A percentile compares a stretch with the other conserved stretches of the same genome.
These are phyloP conservation scores for Mythimna albipuncta DNA, from an alignment of 2,888 invertebrate genomes.

Conservation along the genomic window DNA sequence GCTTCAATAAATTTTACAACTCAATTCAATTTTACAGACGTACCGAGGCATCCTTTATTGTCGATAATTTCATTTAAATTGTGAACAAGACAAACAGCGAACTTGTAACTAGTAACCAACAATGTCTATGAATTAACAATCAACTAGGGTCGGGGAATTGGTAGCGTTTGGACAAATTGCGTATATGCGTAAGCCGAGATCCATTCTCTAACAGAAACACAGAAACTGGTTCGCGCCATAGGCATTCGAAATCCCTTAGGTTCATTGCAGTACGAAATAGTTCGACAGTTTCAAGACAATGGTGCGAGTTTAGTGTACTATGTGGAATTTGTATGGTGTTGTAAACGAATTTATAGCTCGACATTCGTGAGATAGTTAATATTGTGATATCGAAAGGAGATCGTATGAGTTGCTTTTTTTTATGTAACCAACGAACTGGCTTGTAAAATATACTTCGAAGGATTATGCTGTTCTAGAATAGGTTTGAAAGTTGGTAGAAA, in stretches of 20 bases:
- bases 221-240: conserved; percentile 70
- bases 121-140: conserved; percentile 84
- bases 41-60: conserved; percentile 41
- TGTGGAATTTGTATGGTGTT: conserved; percentile 24
- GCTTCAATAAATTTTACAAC: conserved; percentile 33
- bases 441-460: too few relatives aligned
- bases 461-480: too few relatives aligned
- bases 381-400: too few relatives aligned
- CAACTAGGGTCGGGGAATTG: conserved; percentile 75
- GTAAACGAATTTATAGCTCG: conserved; percentile 37
- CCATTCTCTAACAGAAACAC: conserved; percentile 72
- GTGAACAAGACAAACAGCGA: conserved; percentile 66
- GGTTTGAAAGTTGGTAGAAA: too few relatives aligned
- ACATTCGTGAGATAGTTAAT: neutral
- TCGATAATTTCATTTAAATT: conserved; percentile 71
- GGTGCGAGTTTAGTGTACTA: conserved; percentile 34
- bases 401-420: too few relatives aligned
- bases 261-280: conserved; percentile 68
- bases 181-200: conserved; percentile 68
- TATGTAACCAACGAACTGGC: too few relatives aligned
- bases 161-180: conserved; percentile 75
- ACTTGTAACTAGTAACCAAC: conserved; percentile 77
- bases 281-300: conserved; percentile 56
- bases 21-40: conserved; percentile 48
- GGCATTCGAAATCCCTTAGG: conserved; percentile 64